A percentile compares a stretch with the other conserved stretches of the same genome.
phyloP scores from a whole-genome alignment of 2,113 vertebrate species.

The Nestor notabilis region DNA sequence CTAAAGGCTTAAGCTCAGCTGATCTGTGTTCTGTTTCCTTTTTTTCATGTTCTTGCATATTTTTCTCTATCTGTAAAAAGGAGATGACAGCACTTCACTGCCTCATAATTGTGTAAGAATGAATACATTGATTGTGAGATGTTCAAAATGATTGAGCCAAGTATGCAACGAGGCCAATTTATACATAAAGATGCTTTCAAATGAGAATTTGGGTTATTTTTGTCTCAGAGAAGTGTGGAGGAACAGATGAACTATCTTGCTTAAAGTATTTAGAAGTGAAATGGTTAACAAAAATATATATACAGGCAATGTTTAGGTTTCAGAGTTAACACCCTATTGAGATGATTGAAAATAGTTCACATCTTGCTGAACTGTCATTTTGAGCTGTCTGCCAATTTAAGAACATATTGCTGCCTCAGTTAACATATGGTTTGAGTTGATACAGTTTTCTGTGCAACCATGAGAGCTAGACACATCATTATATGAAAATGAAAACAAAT shows the following conservation, averaged over 20 bases:
- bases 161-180: not conserved
- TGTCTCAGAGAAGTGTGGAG: not conserved
- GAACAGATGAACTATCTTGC: not conserved
- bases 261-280: conserved; percentile 10
- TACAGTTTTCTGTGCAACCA: conserved; percentile 63
- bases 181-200: not conserved
- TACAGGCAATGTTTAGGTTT: conserved; percentile 52
- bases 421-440: conserved; percentile 68
- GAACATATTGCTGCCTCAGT: conserved; percentile 70
- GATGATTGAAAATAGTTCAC: conserved; percentile 68
- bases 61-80: not conserved
- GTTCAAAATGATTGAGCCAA: not conserved
- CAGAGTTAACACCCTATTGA: conserved; percentile 65
- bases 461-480: conserved; percentile 72
- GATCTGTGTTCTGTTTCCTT: conserved; percentile 23
- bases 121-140: conserved; percentile 11
- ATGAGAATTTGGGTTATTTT: not conserved
- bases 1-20: conserved; percentile 39
- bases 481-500: conserved; percentile 72
- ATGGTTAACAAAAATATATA: conserved; percentile 53
- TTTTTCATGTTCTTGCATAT: not conserved
- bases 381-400: conserved; percentile 68
- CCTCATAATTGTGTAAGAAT: not conserved
- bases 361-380: conserved; percentile 69
- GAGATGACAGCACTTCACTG: conserved; percentile 27